phyloP scores from a whole-genome alignment of 2,113 vertebrate genomes.

The Seriola dumerili region DNA sequence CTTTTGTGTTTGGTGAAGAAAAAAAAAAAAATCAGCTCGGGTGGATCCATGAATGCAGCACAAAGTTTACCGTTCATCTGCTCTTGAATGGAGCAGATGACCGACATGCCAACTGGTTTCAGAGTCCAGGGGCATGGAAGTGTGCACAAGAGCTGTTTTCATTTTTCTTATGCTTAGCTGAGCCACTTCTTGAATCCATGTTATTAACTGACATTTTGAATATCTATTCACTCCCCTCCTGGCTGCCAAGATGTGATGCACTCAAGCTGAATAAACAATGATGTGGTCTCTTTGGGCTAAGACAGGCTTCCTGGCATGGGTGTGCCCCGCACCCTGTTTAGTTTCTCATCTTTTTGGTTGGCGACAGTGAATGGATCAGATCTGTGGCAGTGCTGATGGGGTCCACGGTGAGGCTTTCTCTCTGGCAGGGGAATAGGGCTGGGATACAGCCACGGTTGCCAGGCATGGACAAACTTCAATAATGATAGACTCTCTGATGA shows the following conservation, averaged over 20 bases:
- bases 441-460: slow-evolving; percentile 67
- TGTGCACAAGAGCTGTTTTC: slow-evolving; percentile 12
- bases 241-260: slow-evolving; percentile 77
- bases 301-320: slow-evolving; percentile 77
- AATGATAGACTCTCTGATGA: slow-evolving; percentile 51
- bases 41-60: slow-evolving; percentile 37
- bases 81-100: slow-evolving; percentile 32
- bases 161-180: slow-evolving; percentile 6
- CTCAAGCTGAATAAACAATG: slow-evolving; percentile 84
- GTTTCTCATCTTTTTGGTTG: slow-evolving; percentile 72
- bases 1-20: slow-evolving; percentile 67
- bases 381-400: slow-evolving; percentile 55
- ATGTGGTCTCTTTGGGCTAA: slow-evolving; percentile 74
- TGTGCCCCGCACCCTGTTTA: slow-evolving; percentile 58
- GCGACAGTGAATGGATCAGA: slow-evolving; percentile 74
- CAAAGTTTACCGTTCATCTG: slow-evolving; percentile 51
- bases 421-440: slow-evolving; percentile 53
- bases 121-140: neutral
- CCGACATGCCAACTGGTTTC: slow-evolving; percentile 14
- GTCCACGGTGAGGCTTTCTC: slow-evolving; percentile 31
- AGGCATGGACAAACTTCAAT: slow-evolving; percentile 51
- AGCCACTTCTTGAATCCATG: slow-evolving; percentile 21
- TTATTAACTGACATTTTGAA: slow-evolving; percentile 56
- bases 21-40: slow-evolving; percentile 17
- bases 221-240: slow-evolving; percentile 57